Base-by-base conservation (phyloP, 53 echinoderm and acorn worm species). In the Apostichopus leukothele region DNA sequence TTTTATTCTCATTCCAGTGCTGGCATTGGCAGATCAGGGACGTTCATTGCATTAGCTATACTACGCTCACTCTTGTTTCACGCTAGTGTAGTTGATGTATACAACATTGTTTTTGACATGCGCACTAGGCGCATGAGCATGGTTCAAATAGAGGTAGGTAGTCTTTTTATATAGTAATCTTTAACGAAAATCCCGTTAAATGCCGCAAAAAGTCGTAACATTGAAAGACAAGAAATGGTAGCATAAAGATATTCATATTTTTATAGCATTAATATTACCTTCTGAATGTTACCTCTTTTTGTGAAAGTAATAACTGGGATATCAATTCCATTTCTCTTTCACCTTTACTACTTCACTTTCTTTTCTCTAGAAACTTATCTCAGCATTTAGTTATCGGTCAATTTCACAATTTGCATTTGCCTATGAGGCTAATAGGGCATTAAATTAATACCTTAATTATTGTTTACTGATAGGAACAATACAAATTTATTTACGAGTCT, bases 401-500 rank as follows among this genome's bases (percentile, higher is more conserved):
- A 3, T 39, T 39, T 39, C 39, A 39, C 39, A 39, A 39, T 39
- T 39, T 39, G 0, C 39, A 39, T 39, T 39, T 39, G 3, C 39
- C 3, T 3, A 39, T 39, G 39, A 3, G 39, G 39, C 39, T 39
- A 39, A 3, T 39, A 3, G 39, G 39, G 39, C 39, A 39, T 39
- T 39, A 3, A 3, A 39, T 39, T 39, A 39, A 39, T 39, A 39
- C 0, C 39, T 39, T 3, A 39, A 39, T 39, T 39, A 39, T 39
- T 39, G 39, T 39, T 39, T 39, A 39, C 39, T 63, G 11, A 11
- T 27, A 85, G 85, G 85, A 39, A 9, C 85, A 85, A 39, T 85
- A 85, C 67, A 25, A 85, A 18, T 85, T 85, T 85, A 63, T 85
- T 20, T 85, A 85, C 67, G 85, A 85, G 71, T 85, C 85, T n/a